Evolutionary conservation across 2,797 vertebrate genomes (phyloP).

Genomic region (Myiotriccus ornatus): DNA sequence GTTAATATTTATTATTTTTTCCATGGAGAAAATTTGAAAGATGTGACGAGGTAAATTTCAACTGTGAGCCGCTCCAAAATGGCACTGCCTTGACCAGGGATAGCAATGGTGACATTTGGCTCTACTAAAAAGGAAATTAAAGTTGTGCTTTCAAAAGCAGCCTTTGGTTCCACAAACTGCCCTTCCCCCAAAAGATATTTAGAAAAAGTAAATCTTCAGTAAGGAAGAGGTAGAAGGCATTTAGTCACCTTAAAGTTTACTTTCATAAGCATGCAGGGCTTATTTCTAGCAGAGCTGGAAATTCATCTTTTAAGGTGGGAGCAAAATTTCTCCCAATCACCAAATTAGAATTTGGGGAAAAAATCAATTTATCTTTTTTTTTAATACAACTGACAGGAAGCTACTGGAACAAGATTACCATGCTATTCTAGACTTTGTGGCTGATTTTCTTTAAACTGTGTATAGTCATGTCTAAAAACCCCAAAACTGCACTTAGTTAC

Average conservation of each 20-base stretch:
- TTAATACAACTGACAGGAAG: constrained; percentile 46
- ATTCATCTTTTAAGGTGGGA: constrained; percentile 69
- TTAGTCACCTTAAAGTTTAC: constrained; percentile 86
- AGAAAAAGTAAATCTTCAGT: constrained; percentile 84
- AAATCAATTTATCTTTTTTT: constrained; percentile 40
- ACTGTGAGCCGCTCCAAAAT: constrained; percentile 74
- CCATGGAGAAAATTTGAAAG: constrained; percentile 66
- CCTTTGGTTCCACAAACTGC: constrained; percentile 78
- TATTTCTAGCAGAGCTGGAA: constrained; percentile 74
- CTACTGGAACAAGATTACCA: constrained; percentile 77
- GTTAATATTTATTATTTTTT: background rate
- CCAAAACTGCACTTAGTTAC: background rate
- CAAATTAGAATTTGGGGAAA: constrained; percentile 73
- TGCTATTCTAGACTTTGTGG: constrained; percentile 55
- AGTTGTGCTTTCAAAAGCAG: constrained; percentile 65
- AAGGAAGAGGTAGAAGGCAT: constrained; percentile 92
- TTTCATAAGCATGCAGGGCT: constrained; percentile 84
- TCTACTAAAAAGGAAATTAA: constrained; percentile 71
- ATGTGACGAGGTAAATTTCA: constrained; percentile 69
- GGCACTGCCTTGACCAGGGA: constrained; percentile 78
- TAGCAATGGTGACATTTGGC: constrained; percentile 80
- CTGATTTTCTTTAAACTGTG: constrained; percentile 39
- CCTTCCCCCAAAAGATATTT: constrained; percentile 77
- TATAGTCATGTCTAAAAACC: background rate
- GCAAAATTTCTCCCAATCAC: constrained; percentile 63